phyloP scores from a whole-genome alignment of 2,888 invertebrate species.

The Cancer borealis region DNA sequence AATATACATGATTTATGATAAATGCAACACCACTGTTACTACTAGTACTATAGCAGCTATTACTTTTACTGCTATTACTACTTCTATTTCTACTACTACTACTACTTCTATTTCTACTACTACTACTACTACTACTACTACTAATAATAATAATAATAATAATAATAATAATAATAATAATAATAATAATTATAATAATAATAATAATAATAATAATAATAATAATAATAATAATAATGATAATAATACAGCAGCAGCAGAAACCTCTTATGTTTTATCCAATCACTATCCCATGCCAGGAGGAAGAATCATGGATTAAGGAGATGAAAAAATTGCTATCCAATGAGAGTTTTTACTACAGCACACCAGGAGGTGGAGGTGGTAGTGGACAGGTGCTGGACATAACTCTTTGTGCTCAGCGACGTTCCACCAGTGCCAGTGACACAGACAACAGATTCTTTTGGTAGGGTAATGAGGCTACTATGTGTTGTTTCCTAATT shows the following conservation, averaged over 20 bases:
- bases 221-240: not conserved
- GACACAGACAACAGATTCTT: constrained; percentile 97
- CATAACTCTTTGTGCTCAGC: constrained; percentile 95
- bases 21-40: not conserved
- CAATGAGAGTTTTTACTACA: constrained; percentile 98
- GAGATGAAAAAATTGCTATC: constrained; percentile 91
- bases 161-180: not conserved
- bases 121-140: not conserved
- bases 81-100: not conserved
- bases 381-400: constrained; percentile 86
- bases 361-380: constrained; percentile 85
- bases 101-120: not conserved
- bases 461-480: constrained; percentile 84
- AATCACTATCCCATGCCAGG: constrained; percentile 56
- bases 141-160: not conserved
- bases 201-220: not conserved
- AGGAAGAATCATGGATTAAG: constrained; percentile 76
- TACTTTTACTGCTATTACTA: not conserved
- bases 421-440: constrained; percentile 83
- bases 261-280: not conserved
- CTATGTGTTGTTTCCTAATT: not conserved
- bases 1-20: not conserved
- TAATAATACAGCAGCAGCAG: not conserved
- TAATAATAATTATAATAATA: not conserved
- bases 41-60: not conserved